Evolutionary conservation across 2,888 invertebrate species (phyloP), one percentile per base, ranked within the genome.

Genomic region (Melieria omissa): DNA sequence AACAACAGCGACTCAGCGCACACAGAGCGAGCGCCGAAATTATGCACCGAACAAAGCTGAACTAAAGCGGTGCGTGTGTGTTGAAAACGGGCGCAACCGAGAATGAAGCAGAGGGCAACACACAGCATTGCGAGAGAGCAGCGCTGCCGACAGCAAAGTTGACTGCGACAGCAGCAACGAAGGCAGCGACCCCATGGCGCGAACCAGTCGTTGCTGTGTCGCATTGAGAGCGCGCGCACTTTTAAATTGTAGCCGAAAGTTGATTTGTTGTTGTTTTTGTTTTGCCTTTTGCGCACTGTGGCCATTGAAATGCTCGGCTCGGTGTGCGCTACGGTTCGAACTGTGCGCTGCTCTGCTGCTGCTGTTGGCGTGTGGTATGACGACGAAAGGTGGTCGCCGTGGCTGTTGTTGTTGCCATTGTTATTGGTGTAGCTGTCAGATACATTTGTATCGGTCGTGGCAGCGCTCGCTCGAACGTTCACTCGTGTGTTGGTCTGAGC

Each of bases 11-110:
- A 16, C 55, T 6, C 16, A 66, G 47, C 16, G 58, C 8, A 10
- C 47, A 12, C 9, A 58, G 45, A 57, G 66, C 42, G 41, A 49
- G 47, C 58, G 16, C 10, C 52, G 41, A 65, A 65, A 47, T 65
- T 42, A 54, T 65, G 44, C 52, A 4, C 42, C 29, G 29, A 29
- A 29, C 29, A 29, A 29, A 29, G 29, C 29, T 29, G 29, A 65
- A 44, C 54, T 7, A 54, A 54, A 29, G 54, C 41, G 10, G 42
- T 42, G 52, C 47, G 47, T 49, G 41, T 6, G n/a, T 10, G 41
- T n/a, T 9, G 29, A 10, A 12, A 7, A 16, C 2, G n/a, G 6
- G 44, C 12, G 52, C n/a, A 29, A 29, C 29, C 29, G 29, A 29
- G 58, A 41, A 10, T 14, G 55, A 14, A 16, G 16, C 55, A 16